These are phyloP conservation scores for Speoplatyrhinus poulsoni DNA, from an alignment of 2,113 vertebrate genomes.

Conservation along the genomic window DNA sequence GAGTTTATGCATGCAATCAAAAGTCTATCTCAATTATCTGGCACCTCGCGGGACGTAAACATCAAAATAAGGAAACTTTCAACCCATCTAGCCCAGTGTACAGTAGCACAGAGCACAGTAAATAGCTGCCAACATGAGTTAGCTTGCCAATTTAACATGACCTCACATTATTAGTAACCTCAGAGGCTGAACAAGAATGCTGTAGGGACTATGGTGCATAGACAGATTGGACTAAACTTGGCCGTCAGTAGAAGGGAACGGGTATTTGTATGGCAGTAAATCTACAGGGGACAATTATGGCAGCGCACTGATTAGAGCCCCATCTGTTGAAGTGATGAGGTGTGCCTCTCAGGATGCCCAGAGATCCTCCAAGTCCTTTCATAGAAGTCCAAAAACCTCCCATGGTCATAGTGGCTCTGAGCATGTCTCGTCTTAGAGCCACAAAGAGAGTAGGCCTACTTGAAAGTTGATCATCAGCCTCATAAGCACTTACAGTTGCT, in stretches of 20 bases:
- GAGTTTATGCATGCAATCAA: constrained; percentile 51
- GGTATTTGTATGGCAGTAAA: constrained; percentile 60
- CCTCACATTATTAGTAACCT: constrained; percentile 64
- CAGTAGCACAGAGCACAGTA: constrained; percentile 36
- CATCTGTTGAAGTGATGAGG: constrained; percentile 53
- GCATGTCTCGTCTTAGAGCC: background rate
- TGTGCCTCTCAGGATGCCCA: constrained; percentile 40
- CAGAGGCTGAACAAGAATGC: constrained; percentile 49
- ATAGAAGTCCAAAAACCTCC: constrained; percentile 30
- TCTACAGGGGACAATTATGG: constrained; percentile 64
- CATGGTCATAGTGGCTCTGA: background rate
- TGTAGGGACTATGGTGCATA: constrained; percentile 25
- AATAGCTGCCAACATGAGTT: constrained; percentile 65
- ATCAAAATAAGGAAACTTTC: constrained; percentile 35
- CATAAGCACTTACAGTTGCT: constrained; percentile 27
- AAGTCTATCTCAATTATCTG: constrained; percentile 64
- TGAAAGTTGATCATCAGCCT: constrained; percentile 43
- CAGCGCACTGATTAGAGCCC: constrained; percentile 57
- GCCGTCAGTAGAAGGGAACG: constrained; percentile 34
- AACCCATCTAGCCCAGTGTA: constrained; percentile 30
- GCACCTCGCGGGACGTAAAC: constrained; percentile 44
- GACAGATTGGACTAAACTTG: constrained; percentile 60
- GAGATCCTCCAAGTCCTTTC: constrained; percentile 44
- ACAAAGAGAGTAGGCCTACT: constrained; percentile 8
- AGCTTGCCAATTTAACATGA: constrained; percentile 66